Evolutionary conservation across 2,888 invertebrate species (phyloP).

Genomic region (Diaphora mendica): DNA sequence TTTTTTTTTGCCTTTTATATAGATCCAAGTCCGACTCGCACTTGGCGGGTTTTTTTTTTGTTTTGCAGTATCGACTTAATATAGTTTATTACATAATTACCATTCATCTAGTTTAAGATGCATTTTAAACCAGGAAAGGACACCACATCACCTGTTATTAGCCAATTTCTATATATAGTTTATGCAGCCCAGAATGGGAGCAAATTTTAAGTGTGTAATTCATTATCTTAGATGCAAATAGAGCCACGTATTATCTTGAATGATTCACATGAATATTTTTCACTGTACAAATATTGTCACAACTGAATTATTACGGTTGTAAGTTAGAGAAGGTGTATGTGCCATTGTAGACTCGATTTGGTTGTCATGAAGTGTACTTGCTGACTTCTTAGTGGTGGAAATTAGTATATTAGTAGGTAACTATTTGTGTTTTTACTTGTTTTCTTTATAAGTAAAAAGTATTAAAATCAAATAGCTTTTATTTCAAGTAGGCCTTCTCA

Average conservation of each 20-base stretch:
- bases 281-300: constrained; percentile 51
- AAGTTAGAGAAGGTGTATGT: constrained; percentile 14
- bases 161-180: not conserved
- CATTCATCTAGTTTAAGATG: no score
- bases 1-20: no score
- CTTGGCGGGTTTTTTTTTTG: no score
- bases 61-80: no score
- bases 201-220: not conserved
- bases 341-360: not conserved
- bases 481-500: no score
- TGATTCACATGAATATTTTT: constrained; percentile 20
- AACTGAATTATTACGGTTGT: constrained; percentile 36
- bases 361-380: not conserved
- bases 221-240: constrained; percentile 6
- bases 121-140: no score
- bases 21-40: no score
- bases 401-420: not conserved
- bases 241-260: not conserved
- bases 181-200: not conserved
- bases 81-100: no score
- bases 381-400: not conserved
- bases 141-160: not conserved
- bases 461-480: no score
- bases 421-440: not conserved
- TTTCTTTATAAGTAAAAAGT: no score